Conservation (phyloP, 2,888 invertebrate genomes). For the Luffia ferchaultella region DNA sequence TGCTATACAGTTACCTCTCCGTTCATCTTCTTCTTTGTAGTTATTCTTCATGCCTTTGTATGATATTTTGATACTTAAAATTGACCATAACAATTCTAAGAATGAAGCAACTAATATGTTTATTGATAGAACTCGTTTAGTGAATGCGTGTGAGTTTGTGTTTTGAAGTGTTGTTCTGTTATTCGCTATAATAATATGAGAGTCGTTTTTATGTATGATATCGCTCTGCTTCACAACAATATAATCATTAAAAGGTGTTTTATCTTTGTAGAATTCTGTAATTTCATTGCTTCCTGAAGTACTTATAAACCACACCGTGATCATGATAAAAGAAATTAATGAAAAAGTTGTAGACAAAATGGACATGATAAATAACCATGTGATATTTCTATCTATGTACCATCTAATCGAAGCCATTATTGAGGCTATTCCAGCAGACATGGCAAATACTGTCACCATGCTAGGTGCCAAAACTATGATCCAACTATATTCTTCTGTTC, state of each 20-base stretch:
- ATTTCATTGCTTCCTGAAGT: slow-evolving; percentile 35
- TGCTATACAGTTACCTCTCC: slow-evolving; percentile 57
- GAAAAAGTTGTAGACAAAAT: slow-evolving; percentile 61
- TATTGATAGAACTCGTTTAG: slow-evolving; percentile 57
- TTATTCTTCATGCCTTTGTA: slow-evolving; percentile 69
- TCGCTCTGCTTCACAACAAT: slow-evolving; percentile 42
- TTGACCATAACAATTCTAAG: slow-evolving; percentile 68
- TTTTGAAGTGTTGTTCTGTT: slow-evolving; percentile 24
- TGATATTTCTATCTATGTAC: slow-evolving; percentile 73
- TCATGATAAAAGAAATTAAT: slow-evolving; percentile 40
- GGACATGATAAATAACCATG: slow-evolving; percentile 66
- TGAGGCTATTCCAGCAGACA: slow-evolving; percentile 60
- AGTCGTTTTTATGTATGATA: slow-evolving; percentile 37
- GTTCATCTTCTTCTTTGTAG: slow-evolving; percentile 55
- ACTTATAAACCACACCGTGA: slow-evolving; percentile 45
- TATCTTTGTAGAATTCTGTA: slow-evolving; percentile 46
- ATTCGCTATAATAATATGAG: slow-evolving; percentile 41
- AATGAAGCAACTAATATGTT: slow-evolving; percentile 68
- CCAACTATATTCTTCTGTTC: slow-evolving; percentile 17
- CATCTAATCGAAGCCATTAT: slow-evolving; percentile 70
- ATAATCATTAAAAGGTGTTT: slow-evolving; percentile 41
- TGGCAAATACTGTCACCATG: slow-evolving; percentile 55
- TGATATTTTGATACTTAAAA: slow-evolving; percentile 65
- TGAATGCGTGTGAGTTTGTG: slow-evolving; percentile 34
- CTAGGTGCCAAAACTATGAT: slow-evolving; percentile 55